phyloP scores from a whole-genome alignment of 2,113 vertebrate species.

The Nesogale talazaci region DNA sequence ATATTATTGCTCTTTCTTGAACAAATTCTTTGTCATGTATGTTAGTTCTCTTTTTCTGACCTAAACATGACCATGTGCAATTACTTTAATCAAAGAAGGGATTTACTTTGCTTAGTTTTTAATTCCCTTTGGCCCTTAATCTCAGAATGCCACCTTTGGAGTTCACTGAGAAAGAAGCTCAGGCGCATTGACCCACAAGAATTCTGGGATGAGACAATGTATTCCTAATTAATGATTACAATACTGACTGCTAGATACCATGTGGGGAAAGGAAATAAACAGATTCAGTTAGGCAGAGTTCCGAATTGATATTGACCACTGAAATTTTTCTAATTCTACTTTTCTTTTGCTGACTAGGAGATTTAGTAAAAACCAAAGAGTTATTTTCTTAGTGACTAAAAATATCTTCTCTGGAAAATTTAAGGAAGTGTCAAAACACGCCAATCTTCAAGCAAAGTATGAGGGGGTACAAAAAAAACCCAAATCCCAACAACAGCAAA shows the following conservation, averaged over 20 bases:
- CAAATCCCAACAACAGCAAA: too few relatives aligned
- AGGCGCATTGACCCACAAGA: neutral
- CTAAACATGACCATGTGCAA: neutral
- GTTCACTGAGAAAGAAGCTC: neutral
- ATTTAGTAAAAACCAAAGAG: neutral
- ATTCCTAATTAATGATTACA: neutral
- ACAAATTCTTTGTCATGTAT: neutral
- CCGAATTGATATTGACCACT: neutral
- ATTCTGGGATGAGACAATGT: neutral
- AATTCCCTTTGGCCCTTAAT: neutral
- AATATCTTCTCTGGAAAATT: neutral
- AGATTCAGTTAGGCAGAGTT: neutral
- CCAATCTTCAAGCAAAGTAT: neutral
- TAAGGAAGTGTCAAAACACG: neutral
- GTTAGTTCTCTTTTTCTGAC: neutral
- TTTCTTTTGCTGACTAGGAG: neutral
- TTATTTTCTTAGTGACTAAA: neutral
- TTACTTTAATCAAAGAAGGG: neutral
- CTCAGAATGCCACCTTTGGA: neutral
- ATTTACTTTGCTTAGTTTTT: constrained; percentile 3
- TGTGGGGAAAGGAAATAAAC: neutral
- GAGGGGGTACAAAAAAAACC: too few relatives aligned
- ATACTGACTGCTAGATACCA: neutral
- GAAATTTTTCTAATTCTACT: neutral
- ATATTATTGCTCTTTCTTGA: neutral